Evolutionary conservation across 2,888 invertebrate species (phyloP).

Genomic region (Gisinianus flammeolus): DNA sequence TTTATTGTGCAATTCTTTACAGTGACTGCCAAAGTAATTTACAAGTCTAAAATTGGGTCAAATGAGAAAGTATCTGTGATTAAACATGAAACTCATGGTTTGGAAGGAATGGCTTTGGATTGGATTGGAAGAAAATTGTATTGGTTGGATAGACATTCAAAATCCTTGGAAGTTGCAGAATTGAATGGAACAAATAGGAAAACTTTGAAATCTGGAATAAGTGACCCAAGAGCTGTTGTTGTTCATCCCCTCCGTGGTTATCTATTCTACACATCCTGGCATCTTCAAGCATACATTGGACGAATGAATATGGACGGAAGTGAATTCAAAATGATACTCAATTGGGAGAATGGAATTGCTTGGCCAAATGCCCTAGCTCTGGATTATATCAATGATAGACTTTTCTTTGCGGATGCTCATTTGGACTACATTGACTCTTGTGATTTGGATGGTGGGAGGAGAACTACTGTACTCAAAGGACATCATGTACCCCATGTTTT

Average conservation of each 20-base stretch:
- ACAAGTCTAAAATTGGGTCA: constrained; percentile 67
- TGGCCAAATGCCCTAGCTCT: constrained; percentile 99
- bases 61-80: constrained; percentile 82
- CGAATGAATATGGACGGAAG: constrained; percentile 97
- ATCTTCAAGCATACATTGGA: constrained; percentile 92
- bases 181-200: constrained; percentile 89
- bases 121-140: constrained; percentile 96
- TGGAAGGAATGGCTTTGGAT: constrained; percentile 97
- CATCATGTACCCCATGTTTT: constrained; percentile 88
- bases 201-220: constrained; percentile 84
- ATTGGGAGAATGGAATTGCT: constrained; percentile 91
- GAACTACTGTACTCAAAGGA: constrained; percentile 81
- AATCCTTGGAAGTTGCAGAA: constrained; percentile 94
- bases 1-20: constrained; percentile 63
- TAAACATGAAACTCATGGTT: constrained; percentile 89
- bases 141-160: constrained; percentile 94
- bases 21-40: constrained; percentile 90
- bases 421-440: constrained; percentile 95
- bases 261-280: constrained; percentile 96
- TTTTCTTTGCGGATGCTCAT: constrained; percentile 99
- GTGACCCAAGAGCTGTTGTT: constrained; percentile 92
- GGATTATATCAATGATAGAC: constrained; percentile 92
- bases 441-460: constrained; percentile 93
- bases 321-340: constrained; percentile 84
- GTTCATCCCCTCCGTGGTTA: constrained; percentile 94